phyloP scores from a whole-genome alignment of 2,113 vertebrate genomes.

The Terrapene triunguis region DNA sequence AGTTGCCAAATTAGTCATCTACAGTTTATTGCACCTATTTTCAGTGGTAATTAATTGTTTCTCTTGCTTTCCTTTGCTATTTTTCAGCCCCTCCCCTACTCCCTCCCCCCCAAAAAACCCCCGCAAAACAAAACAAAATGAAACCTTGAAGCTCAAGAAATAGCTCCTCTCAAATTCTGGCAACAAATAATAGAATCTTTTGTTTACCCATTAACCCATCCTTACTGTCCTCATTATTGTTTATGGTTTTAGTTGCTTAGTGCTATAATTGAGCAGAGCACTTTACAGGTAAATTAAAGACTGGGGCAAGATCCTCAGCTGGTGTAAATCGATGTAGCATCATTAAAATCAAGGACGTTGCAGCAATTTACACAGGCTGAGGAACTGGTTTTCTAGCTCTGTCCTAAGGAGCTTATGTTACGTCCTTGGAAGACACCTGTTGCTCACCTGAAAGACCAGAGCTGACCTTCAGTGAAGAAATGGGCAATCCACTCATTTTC shows the following conservation, averaged over 20 bases:
- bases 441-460: too few relatives aligned
- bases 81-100: not conserved
- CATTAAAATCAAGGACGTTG: not conserved
- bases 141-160: too few relatives aligned
- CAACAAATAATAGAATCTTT: too few relatives aligned
- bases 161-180: too few relatives aligned
- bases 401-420: not conserved
- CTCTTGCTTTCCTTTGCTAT: not conserved
- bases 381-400: not conserved
- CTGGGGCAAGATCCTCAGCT: not conserved
- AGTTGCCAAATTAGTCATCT: slow-evolving; percentile 9
- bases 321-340: not conserved
- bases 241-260: not conserved
- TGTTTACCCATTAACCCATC: not conserved
- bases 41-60: not conserved
- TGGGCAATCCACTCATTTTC: too few relatives aligned
- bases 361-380: not conserved
- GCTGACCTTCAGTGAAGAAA: too few relatives aligned
- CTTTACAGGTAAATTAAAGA: not conserved
- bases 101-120: too few relatives aligned
- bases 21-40: not conserved
- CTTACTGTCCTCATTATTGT: not conserved
- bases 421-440: not conserved
- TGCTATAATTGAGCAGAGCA: not conserved
- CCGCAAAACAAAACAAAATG: too few relatives aligned